Evolutionary conservation across 2,888 invertebrate species (phyloP).

Genomic region (Cheilosia urbana): DNA sequence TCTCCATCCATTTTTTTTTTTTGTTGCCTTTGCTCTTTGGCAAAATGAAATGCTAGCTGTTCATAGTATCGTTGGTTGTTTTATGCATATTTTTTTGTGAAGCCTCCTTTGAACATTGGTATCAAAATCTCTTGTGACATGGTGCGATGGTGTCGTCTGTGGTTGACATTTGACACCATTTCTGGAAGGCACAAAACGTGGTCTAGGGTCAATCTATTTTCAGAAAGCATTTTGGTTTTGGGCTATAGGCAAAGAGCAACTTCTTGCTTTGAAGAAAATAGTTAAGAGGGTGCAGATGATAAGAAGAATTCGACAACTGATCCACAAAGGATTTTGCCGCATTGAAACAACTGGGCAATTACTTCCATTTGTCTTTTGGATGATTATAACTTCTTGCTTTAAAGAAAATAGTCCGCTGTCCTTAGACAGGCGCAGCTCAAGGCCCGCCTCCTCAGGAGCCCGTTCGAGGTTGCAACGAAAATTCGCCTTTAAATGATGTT

Average conservation of each 20-base stretch:
- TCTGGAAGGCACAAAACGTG: constrained; percentile 59
- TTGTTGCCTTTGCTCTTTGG: not conserved
- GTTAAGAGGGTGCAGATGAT: too few species aligned
- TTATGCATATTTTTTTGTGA: constrained; percentile 17
- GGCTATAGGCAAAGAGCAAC: too few species aligned
- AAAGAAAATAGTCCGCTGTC: too few species aligned
- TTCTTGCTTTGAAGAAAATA: constrained; percentile 22
- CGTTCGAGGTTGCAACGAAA: too few species aligned
- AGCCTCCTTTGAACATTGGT: constrained; percentile 62
- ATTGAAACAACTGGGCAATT: too few species aligned
- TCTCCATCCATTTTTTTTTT: not conserved
- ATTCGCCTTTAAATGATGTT: too few species aligned
- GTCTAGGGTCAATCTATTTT: constrained; percentile 65
- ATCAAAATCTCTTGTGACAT: constrained; percentile 65
- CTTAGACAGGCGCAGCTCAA: too few species aligned
- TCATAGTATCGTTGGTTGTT: constrained; percentile 38
- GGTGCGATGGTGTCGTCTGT: constrained; percentile 52
- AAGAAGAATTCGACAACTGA: too few species aligned
- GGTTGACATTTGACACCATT: constrained; percentile 69
- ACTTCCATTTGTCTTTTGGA: too few species aligned
- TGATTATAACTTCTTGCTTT: too few species aligned
- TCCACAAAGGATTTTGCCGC: too few species aligned
- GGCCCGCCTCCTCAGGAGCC: too few species aligned
- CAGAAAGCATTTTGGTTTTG: constrained; percentile 11
- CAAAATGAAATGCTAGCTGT: constrained; percentile 43